A percentile compares a stretch with the other conserved stretches of the same genome.
These are phyloP conservation scores for Ameiurus melas DNA, from an alignment of 2,113 vertebrate genomes.

Conservation along the genomic window DNA sequence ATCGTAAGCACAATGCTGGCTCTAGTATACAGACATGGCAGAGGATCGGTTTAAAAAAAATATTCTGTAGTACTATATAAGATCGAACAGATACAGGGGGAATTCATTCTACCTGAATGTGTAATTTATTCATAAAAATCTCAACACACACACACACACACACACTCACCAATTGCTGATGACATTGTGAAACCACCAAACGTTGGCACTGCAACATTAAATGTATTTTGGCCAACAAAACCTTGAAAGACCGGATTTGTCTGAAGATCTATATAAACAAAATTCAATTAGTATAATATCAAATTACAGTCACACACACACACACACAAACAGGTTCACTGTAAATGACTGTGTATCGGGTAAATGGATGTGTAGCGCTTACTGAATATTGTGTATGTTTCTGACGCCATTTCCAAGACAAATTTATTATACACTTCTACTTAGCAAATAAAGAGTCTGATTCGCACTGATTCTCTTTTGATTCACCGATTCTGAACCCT, in stretches of 20 bases:
- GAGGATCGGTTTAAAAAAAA: not conserved
- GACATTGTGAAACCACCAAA: conserved; percentile 61
- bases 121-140: not conserved
- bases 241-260: conserved; percentile 15
- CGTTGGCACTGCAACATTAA: conserved; percentile 35
- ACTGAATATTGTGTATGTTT: not conserved
- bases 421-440: not conserved
- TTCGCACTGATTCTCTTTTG: not conserved
- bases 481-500: not conserved
- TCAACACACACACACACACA: not conserved
- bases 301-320: too few species aligned
- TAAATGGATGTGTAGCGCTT: not conserved
- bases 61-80: not conserved
- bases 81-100: not conserved
- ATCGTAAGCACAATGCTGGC: not conserved
- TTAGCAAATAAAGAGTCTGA: not conserved
- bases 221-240: conserved; percentile 47
- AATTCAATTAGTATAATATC: too few species aligned
- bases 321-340: not conserved
- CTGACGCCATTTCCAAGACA: not conserved
- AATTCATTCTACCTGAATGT: not conserved
- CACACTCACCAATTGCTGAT: conserved; percentile 17
- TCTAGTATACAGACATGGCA: not conserved
- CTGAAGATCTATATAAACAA: not conserved
- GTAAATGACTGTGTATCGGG: not conserved